These are phyloP conservation scores for Coccyzus lansbergi DNA, from an alignment of 2,797 vertebrate species.

Conservation along the genomic window DNA sequence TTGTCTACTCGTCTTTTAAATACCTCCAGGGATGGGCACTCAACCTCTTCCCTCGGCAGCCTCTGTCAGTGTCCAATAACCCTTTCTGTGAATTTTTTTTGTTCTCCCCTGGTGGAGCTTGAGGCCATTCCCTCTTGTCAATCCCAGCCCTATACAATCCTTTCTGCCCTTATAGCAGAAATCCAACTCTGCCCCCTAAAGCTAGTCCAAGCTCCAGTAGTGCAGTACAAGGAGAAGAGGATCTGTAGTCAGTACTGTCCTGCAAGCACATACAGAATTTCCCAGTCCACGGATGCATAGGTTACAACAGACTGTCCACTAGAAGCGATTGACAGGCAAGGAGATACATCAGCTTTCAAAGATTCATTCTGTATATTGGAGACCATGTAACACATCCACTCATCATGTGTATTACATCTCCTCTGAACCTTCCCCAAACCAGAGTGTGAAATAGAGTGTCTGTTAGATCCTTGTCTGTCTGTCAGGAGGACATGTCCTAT, in stretches of 20 bases:
- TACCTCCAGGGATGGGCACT: too few species aligned
- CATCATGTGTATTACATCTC: background rate
- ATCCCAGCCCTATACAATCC: background rate
- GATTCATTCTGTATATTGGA: background rate
- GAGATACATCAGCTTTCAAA: background rate
- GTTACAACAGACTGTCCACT: background rate
- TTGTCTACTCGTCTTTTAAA: too few species aligned
- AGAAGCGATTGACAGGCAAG: background rate
- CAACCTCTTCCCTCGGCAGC: too few species aligned
- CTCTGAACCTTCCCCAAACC: background rate
- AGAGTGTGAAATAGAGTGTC: background rate
- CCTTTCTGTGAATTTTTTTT: too few species aligned
- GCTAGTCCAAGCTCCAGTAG: background rate
- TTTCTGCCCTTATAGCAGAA: background rate
- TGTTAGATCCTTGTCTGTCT: background rate
- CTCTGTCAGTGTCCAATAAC: too few species aligned
- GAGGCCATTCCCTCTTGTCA: too few species aligned
- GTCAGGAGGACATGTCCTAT: background rate
- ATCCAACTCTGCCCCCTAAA: background rate
- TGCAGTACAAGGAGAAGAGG: background rate
- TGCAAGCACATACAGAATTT: background rate
- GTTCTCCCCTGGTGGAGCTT: too few species aligned
- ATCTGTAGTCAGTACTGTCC: background rate
- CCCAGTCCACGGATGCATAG: background rate
- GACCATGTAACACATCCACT: background rate